These are phyloP conservation scores for Iguana delicatissima DNA, from an alignment of 2,797 vertebrate genomes.

Conservation along the genomic window DNA sequence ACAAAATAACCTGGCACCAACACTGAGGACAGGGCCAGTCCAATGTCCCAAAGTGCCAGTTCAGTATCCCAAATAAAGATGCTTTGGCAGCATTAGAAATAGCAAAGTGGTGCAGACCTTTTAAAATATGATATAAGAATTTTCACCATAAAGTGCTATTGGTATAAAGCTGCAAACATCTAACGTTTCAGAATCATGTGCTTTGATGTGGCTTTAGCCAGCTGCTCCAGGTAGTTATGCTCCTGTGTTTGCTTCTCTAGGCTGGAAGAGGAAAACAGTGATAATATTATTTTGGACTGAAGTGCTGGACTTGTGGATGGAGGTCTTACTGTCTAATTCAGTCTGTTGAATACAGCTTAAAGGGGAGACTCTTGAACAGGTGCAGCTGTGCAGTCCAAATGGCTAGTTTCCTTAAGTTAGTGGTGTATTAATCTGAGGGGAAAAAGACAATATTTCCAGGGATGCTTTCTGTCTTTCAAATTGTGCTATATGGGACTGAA, in stretches of 20 bases:
- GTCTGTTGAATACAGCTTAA: not conserved
- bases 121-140: not conserved
- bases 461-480: not conserved
- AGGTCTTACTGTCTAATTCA: not conserved
- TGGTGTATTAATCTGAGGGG: not conserved
- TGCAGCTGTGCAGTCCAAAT: not conserved
- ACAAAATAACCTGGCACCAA: no score
- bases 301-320: not conserved
- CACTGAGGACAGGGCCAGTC: no score
- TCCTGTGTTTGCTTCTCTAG: not conserved
- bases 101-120: not conserved
- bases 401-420: not conserved
- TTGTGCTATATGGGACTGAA: not conserved
- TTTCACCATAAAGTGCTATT: not conserved
- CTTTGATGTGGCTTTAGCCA: not conserved
- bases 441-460: conserved; percentile 10
- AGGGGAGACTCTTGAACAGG: not conserved
- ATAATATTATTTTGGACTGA: not conserved
- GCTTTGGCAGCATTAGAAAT: not conserved
- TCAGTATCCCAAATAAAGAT: not conserved
- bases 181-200: not conserved
- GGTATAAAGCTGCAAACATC: not conserved
- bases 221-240: rapidly evolving
- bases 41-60: not conserved
- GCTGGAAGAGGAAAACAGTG: not conserved